Conservation (phyloP, 1,140 invertebrate species). For the Stenopsyche tienmushanensis region DNA sequence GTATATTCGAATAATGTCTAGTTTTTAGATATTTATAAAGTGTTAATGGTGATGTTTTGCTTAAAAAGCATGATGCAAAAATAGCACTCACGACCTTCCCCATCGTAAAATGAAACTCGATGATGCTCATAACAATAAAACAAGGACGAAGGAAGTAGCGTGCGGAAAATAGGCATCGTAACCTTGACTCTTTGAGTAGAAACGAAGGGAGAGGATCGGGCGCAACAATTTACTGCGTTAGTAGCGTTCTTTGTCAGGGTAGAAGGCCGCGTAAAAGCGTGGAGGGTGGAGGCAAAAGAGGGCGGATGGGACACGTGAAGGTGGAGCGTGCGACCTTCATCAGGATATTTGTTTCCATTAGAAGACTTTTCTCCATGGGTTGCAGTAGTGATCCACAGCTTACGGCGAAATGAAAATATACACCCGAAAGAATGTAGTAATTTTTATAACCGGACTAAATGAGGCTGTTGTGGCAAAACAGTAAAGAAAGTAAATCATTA, state of each 20-base stretch:
- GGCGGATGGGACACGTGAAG: background rate
- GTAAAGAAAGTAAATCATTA: no score
- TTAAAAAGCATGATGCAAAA: no score
- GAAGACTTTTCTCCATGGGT: background rate
- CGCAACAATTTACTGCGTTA: slow-evolving; percentile 4
- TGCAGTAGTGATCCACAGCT: no score
- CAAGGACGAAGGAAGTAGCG: background rate
- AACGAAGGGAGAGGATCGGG: background rate
- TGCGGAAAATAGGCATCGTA: background rate
- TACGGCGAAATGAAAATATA: no score
- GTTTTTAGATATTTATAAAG: no score
- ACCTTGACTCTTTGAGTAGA: background rate
- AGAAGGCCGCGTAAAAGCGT: background rate
- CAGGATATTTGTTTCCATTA: slow-evolving; percentile 16
- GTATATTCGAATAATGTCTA: no score
- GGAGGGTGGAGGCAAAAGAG: background rate
- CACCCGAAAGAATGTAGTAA: no score
- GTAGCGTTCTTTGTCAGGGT: background rate
- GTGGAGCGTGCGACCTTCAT: slow-evolving; percentile 7
- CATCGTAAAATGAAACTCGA: background rate
- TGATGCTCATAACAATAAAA: no score
- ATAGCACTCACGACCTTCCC: background rate
- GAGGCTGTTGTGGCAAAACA: no score
- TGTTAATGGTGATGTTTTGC: no score
- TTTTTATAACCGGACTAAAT: no score